Evolutionary conservation across 2,888 invertebrate species (phyloP), one percentile per base, ranked within the genome.

Genomic region (Neoaliturus tenellus): DNA sequence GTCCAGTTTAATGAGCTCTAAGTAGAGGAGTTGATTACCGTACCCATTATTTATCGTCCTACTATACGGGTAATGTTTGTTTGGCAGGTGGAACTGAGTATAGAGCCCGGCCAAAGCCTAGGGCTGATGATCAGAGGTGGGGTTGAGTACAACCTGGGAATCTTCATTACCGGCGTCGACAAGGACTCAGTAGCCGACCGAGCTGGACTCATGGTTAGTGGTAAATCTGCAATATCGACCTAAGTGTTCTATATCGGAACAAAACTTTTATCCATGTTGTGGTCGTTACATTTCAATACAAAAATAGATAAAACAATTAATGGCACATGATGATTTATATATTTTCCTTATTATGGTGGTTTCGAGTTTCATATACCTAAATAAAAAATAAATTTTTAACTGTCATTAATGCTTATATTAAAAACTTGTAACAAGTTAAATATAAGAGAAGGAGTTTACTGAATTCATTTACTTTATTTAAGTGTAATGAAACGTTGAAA

Each of bases 61-160:
- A 51, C 31, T 31, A 17, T 35, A 81, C n/a, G 81, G 85, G 85
- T n/a, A 10, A 31, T 75, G 20, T 23, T 58, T 84, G 87, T 87
- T 86, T 89, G 90, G 33, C 92, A 96, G 93, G 96, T 97, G 89
- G 97, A 97, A 89, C 92, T 97, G 86, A 95, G 96, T 90, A 97
- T 97, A 89, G 97, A 97, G 90, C 96, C 97, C 12, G 97, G 97
- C 5, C 97, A 98, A 90, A 97, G 97, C 85, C 92, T 98, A 87
- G 98, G 98, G 12, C 92, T 98, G 88, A 98, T 98, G 97, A 98
- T 98, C 88, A 93, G 98, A 85, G 98, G 98, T 33, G 98, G 98
- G 20, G 93, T 97, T 83, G 98, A 98, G 91, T 98, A 98, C 91
- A 98, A 97, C 89, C 94, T 98, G 86, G 98, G 98, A 31, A 98